phyloP scores from a whole-genome alignment of 2,113 vertebrate genomes.

The Cololabis saira region DNA sequence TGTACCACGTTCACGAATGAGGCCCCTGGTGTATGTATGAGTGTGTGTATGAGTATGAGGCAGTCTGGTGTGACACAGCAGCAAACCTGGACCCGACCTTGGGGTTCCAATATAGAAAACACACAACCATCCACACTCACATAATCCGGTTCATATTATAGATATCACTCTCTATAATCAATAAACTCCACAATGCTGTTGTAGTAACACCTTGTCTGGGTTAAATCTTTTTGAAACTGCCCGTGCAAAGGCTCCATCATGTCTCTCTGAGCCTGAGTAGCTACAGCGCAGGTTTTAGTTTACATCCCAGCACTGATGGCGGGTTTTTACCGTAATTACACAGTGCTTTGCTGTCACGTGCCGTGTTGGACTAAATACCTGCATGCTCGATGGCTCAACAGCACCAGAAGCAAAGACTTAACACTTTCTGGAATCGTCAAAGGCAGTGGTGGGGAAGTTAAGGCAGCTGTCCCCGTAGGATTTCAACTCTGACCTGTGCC shows the following conservation, averaged over 20 bases:
- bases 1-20: slow-evolving; percentile 34
- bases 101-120: slow-evolving; percentile 50
- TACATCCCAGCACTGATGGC: slow-evolving; percentile 35
- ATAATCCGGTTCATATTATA: slow-evolving; percentile 9
- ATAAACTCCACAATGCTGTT: slow-evolving; percentile 20
- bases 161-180: slow-evolving; percentile 32
- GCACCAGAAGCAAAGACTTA: slow-evolving; percentile 43
- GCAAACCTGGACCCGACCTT: slow-evolving; percentile 57
- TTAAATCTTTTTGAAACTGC: slow-evolving; percentile 30
- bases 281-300: slow-evolving; percentile 60
- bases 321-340: slow-evolving; percentile 16
- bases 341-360: slow-evolving; percentile 27
- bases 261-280: slow-evolving; percentile 54
- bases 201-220: slow-evolving; percentile 14
- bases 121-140: slow-evolving; percentile 34
- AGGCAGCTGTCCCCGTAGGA: slow-evolving; percentile 73
- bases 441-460: slow-evolving; percentile 83
- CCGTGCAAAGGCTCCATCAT: slow-evolving; percentile 14
- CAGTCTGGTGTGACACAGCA: slow-evolving; percentile 76
- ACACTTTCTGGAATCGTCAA: slow-evolving; percentile 61
- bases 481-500: slow-evolving; percentile 33
- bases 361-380: slow-evolving; percentile 32
- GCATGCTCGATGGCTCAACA: slow-evolving; percentile 15
- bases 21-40: slow-evolving; percentile 21
- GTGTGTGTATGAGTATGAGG: slow-evolving; percentile 49